A percentile compares a stretch with the other conserved stretches of the same genome.
phyloP scores from a whole-genome alignment of 2,113 vertebrate genomes.

The Sterrhoptilus dennistouni region DNA sequence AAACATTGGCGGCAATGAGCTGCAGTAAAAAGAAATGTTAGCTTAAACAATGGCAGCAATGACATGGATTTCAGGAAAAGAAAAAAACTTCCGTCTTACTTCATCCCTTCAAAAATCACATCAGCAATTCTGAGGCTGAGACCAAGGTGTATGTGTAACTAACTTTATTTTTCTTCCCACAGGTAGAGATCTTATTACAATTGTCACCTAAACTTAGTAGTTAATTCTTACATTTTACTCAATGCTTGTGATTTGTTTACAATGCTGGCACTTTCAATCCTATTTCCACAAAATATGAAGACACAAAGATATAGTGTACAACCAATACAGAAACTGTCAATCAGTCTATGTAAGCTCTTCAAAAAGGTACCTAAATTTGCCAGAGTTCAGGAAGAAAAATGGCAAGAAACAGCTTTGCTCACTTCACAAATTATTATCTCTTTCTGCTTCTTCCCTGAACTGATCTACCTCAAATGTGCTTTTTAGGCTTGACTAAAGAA shows the following conservation, averaged over 20 bases:
- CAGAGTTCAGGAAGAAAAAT: background rate
- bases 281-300: background rate
- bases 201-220: background rate
- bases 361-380: background rate
- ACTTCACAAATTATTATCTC: background rate
- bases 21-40: background rate
- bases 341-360: background rate
- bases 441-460: background rate
- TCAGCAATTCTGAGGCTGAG: background rate
- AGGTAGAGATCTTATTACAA: background rate
- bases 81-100: accelerated
- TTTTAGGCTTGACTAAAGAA: background rate
- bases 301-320: background rate
- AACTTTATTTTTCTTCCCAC: background rate
- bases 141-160: background rate
- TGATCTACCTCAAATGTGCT: background rate
- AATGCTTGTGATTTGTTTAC: background rate
- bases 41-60: background rate
- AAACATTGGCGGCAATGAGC: background rate
- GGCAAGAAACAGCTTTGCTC: background rate
- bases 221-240: background rate
- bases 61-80: background rate
- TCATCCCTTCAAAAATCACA: background rate
- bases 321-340: background rate
- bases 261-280: background rate